Conservation (phyloP, 92 coral and sea anemone genomes). For the Epizoanthus illoricatus region DNA sequence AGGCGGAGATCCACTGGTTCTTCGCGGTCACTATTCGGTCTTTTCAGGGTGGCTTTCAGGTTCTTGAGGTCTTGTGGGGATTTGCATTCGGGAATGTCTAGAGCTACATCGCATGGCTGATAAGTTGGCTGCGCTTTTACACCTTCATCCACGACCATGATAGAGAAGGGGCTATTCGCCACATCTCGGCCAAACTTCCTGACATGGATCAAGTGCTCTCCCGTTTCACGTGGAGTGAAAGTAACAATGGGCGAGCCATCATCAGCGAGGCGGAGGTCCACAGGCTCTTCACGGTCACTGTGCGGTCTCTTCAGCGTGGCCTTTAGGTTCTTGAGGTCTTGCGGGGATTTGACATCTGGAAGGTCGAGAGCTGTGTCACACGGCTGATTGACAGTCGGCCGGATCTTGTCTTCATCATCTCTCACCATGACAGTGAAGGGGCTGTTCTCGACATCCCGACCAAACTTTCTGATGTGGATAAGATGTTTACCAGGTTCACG, state of each 20-base stretch:
- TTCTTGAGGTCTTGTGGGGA: constrained; percentile 43
- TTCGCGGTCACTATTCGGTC: constrained; percentile 87
- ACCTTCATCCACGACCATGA: constrained; percentile 51
- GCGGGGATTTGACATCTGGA: constrained; percentile 45
- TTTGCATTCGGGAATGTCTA: constrained; percentile 52
- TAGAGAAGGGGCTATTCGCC: constrained; percentile 51
- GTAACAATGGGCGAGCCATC: constrained; percentile 41
- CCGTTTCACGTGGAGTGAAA: constrained; percentile 52
- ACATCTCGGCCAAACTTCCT: constrained; percentile 44
- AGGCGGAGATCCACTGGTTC: constrained; percentile 83
- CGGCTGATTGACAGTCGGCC: constrained; percentile 87
- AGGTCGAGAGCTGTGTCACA: constrained; percentile 66
- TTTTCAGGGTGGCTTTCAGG: constrained; percentile 79
- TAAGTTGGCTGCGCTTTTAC: constrained; percentile 31
- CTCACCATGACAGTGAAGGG: constrained; percentile 98
- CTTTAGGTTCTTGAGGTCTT: constrained; percentile 46
- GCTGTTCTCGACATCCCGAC: constrained; percentile 87
- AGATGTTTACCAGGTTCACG: constrained; percentile 94
- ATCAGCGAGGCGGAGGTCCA: constrained; percentile 18
- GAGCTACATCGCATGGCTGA: constrained; percentile 53
- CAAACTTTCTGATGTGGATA: constrained; percentile 81
- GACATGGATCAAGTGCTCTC: constrained; percentile 42
- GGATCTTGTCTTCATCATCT: constrained; percentile 87
- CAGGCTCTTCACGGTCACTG: constrained; percentile 49
- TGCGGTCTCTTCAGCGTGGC: constrained; percentile 50